Conservation (phyloP, 2,888 invertebrate species). For the Zygogramma bicolorata region DNA sequence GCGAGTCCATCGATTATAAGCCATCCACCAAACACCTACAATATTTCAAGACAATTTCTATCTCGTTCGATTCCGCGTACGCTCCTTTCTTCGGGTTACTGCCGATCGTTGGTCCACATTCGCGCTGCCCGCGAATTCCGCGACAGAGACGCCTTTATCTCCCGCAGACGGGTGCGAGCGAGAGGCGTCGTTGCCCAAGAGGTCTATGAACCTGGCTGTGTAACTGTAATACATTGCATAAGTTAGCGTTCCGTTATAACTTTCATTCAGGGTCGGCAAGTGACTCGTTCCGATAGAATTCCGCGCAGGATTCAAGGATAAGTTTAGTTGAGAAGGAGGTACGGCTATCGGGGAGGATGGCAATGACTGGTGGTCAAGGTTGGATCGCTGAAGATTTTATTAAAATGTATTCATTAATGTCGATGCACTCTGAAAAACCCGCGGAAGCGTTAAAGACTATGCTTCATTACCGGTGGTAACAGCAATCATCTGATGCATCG, state of each 20-base stretch:
- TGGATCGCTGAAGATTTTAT: slow-evolving; percentile 11
- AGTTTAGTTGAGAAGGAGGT: slow-evolving; percentile 13
- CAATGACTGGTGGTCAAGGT: slow-evolving; percentile 31
- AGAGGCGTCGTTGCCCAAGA: slow-evolving; percentile 33
- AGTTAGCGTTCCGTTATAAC: slow-evolving; percentile 58
- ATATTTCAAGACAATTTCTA: slow-evolving; percentile 6
- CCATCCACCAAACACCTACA: slow-evolving; percentile 17
- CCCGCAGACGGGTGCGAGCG: background rate
- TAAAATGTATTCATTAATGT: background rate
- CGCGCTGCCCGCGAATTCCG: slow-evolving; percentile 47
- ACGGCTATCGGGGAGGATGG: slow-evolving; percentile 16
- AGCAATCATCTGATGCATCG: too few relatives aligned
- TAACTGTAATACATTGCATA: slow-evolving; percentile 61
- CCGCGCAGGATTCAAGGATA: slow-evolving; percentile 19
- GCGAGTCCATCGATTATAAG: slow-evolving; percentile 9
- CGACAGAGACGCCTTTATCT: slow-evolving; percentile 35
- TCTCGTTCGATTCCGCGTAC: slow-evolving; percentile 40
- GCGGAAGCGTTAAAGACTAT: too few relatives aligned
- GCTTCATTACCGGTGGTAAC: too few relatives aligned
- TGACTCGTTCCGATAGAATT: slow-evolving; percentile 28
- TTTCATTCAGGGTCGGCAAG: slow-evolving; percentile 58
- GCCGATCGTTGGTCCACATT: slow-evolving; percentile 60
- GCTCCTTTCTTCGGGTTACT: slow-evolving; percentile 62
- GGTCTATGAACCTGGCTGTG: slow-evolving; percentile 56
- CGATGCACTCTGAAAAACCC: background rate